Evolutionary conservation across 1,140 invertebrate species (phyloP).

Genomic region (Lepidostoma basale): DNA sequence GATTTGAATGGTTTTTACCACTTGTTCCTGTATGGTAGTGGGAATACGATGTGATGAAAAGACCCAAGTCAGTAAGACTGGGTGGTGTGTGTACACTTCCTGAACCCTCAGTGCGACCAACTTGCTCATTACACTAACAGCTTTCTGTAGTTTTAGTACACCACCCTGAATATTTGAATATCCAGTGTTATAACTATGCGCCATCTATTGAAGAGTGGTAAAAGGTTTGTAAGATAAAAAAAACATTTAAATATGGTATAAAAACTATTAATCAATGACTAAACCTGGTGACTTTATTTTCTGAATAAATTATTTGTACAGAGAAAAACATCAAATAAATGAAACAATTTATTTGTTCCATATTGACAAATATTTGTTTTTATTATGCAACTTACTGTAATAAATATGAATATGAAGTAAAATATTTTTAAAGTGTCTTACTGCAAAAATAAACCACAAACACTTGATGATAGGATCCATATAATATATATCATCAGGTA

Average conservation of each 20-base stretch:
- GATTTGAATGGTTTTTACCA: constrained; percentile 24
- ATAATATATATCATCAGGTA: constrained; percentile 17
- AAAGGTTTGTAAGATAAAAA: no score
- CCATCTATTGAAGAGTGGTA: constrained; percentile 1
- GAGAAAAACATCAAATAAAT: no score
- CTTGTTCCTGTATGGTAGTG: constrained; percentile 10
- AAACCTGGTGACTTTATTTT: no score
- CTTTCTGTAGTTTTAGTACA: constrained; percentile 31
- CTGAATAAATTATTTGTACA: no score
- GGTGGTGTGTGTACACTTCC: constrained; percentile 41
- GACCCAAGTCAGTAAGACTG: constrained; percentile 31
- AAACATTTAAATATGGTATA: no score
- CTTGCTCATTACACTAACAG: constrained; percentile 27
- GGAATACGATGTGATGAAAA: constrained; percentile 41
- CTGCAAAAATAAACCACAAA: constrained; percentile 43
- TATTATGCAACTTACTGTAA: no score
- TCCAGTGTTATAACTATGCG: neutral
- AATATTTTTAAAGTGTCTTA: no score
- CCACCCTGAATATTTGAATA: constrained; percentile 18
- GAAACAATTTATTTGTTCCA: no score
- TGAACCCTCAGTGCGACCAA: constrained; percentile 26
- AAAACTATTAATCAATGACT: no score
- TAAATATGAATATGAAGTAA: no score
- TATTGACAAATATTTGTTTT: no score
- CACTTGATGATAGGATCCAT: constrained; percentile 37